Evolutionary conservation across 2,797 vertebrate species (phyloP).

Genomic region (Gephyroberyx darwinii): DNA sequence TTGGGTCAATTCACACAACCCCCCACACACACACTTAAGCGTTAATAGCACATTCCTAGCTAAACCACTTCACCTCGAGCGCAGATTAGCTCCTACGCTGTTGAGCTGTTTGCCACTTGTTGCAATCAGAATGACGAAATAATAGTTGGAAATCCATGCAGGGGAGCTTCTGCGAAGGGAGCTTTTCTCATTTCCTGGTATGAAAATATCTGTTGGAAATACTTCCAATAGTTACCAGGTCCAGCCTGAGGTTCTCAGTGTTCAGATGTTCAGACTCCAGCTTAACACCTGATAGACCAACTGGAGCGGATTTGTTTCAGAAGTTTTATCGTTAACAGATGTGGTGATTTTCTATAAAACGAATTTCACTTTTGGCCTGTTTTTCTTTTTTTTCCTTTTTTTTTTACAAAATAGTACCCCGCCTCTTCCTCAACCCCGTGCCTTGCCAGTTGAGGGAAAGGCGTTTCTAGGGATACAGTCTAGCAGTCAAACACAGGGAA

Average conservation of each 20-base stretch:
- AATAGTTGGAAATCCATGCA: slow-evolving; percentile 48
- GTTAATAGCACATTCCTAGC: slow-evolving; percentile 66
- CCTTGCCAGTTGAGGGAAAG: slow-evolving; percentile 40
- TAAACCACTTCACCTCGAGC: slow-evolving; percentile 75
- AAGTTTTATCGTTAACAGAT: slow-evolving; percentile 57
- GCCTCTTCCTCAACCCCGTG: slow-evolving; percentile 19
- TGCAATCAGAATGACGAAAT: slow-evolving; percentile 50
- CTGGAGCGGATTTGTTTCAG: slow-evolving; percentile 37
- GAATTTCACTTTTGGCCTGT: background rate
- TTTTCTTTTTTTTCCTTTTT: slow-evolving; percentile 6
- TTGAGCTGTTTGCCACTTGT: slow-evolving; percentile 55
- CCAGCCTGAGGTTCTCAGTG: slow-evolving; percentile 34
- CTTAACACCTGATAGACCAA: slow-evolving; percentile 34
- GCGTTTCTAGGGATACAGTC: slow-evolving; percentile 72
- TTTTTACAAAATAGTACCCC: slow-evolving; percentile 8
- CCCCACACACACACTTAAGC: slow-evolving; percentile 23
- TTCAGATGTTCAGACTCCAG: slow-evolving; percentile 48
- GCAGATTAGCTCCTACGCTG: slow-evolving; percentile 65
- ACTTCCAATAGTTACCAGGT: slow-evolving; percentile 65
- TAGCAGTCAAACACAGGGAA: slow-evolving; percentile 62
- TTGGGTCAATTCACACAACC: slow-evolving; percentile 56
- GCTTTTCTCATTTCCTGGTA: slow-evolving; percentile 51
- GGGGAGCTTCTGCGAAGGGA: slow-evolving; percentile 36
- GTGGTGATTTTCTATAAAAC: slow-evolving; percentile 24
- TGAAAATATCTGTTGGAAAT: slow-evolving; percentile 53